Evolutionary conservation across 2,888 invertebrate species (phyloP).

Genomic region (Ethmia dodecea): DNA sequence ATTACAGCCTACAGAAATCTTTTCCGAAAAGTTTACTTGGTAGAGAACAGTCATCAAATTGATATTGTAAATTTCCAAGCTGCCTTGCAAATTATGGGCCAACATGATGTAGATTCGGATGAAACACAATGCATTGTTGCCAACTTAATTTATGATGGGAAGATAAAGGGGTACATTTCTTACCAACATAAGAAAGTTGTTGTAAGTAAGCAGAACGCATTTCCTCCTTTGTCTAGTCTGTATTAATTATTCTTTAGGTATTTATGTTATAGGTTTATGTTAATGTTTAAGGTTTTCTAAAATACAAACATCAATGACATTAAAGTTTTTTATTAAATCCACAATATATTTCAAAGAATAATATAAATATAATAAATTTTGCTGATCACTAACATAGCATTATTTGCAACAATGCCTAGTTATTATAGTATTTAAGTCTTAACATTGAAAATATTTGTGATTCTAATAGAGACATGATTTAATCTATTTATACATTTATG

Average conservation of each 20-base stretch:
- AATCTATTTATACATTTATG: slow-evolving; percentile 28
- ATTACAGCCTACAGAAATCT: slow-evolving; percentile 97
- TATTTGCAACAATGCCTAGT: slow-evolving; percentile 50
- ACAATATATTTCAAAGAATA: slow-evolving; percentile 76
- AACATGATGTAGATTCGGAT: slow-evolving; percentile 92
- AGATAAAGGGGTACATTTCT: slow-evolving; percentile 98
- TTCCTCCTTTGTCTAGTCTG: slow-evolving; percentile 86
- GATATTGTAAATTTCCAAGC: slow-evolving; percentile 90
- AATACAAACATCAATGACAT: slow-evolving; percentile 56
- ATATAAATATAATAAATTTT: slow-evolving; percentile 73
- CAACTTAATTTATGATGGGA: slow-evolving; percentile 96
- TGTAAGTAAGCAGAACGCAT: slow-evolving; percentile 97
- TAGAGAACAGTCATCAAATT: slow-evolving; percentile 90
- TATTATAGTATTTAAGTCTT: slow-evolving; percentile 39
- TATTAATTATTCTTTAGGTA: too few relatives aligned
- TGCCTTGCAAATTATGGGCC: slow-evolving; percentile 88
- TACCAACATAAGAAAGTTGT: slow-evolving; percentile 98
- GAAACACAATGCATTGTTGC: slow-evolving; percentile 98
- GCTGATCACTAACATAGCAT: slow-evolving; percentile 56
- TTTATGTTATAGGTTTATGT: too few relatives aligned
- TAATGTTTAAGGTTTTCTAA: too few relatives aligned
- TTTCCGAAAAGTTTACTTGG: slow-evolving; percentile 92
- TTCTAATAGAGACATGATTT: slow-evolving; percentile 32
- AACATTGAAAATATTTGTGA: slow-evolving; percentile 40
- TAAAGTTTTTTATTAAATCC: slow-evolving; percentile 74